phyloP scores from a whole-genome alignment of 2,888 invertebrate species.

The Xanthorhoe spadicearia region DNA sequence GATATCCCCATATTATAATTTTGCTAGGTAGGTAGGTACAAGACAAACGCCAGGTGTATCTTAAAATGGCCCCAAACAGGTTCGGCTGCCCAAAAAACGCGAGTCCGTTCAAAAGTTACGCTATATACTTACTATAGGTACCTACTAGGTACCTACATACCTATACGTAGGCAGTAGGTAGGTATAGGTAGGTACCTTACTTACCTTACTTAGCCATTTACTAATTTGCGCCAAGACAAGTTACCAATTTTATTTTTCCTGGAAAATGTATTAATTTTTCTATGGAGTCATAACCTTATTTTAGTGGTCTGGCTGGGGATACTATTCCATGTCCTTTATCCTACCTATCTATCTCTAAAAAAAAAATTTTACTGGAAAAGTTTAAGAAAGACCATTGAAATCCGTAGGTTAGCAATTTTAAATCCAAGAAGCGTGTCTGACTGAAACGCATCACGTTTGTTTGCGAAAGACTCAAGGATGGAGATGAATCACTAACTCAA shows the following conservation, averaged over 20 bases:
- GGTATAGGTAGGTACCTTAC: no score
- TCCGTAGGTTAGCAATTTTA: background rate
- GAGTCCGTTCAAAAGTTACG: slow-evolving; percentile 16
- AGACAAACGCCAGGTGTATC: slow-evolving; percentile 36
- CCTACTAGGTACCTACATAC: background rate
- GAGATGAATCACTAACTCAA: slow-evolving; percentile 43
- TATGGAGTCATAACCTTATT: no score
- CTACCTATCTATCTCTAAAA: no score
- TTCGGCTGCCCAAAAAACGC: slow-evolving; percentile 37
- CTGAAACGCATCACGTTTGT: background rate
- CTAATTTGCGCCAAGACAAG: no score
- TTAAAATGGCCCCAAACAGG: slow-evolving; percentile 44
- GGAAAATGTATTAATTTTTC: no score
- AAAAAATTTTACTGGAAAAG: no score
- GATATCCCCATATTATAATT: no score
- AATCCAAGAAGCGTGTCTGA: background rate
- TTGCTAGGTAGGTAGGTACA: background rate
- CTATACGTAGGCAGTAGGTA: background rate
- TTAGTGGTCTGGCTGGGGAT: no score
- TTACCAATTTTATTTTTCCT: no score
- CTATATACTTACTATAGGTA: background rate
- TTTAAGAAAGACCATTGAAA: background rate
- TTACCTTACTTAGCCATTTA: no score
- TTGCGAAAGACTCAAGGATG: slow-evolving; percentile 40
- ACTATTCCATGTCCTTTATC: no score